Evolutionary conservation across 2,113 vertebrate species (phyloP).

Genomic region (Channa argus): DNA sequence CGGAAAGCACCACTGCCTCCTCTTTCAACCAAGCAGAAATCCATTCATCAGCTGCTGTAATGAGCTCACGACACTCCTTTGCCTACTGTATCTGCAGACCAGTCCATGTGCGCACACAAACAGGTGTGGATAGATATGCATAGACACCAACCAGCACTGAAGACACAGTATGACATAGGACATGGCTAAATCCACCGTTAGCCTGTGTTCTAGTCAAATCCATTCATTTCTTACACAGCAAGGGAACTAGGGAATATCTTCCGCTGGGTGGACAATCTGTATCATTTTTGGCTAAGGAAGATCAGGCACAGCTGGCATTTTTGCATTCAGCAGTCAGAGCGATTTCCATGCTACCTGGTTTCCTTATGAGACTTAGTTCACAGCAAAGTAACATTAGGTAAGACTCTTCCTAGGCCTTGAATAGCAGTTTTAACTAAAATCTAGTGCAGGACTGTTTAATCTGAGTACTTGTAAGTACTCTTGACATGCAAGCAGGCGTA

Average conservation of each 20-base stretch:
- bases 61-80: constrained; percentile 50
- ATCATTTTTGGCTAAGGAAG: neutral
- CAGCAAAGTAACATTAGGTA: neutral
- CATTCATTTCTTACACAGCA: neutral
- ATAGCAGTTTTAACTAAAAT: neutral
- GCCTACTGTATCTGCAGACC: constrained; percentile 17
- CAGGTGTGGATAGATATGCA: neutral
- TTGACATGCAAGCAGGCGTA: too few relatives aligned
- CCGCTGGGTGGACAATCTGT: neutral
- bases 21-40: constrained; percentile 57
- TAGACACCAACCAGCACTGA: neutral
- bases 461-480: too few relatives aligned
- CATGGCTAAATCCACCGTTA: constrained; percentile 11
- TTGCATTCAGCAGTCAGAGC: neutral
- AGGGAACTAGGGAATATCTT: neutral
- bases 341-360: neutral
- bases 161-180: neutral
- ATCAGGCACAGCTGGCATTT: neutral
- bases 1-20: constrained; percentile 40
- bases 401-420: neutral
- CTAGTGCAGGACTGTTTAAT: too few relatives aligned
- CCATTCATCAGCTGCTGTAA: constrained; percentile 78
- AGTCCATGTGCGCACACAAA: neutral
- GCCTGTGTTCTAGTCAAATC: neutral
- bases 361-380: neutral